phyloP scores from a whole-genome alignment of 1,140 invertebrate species.

The Lethocerus indicus region DNA sequence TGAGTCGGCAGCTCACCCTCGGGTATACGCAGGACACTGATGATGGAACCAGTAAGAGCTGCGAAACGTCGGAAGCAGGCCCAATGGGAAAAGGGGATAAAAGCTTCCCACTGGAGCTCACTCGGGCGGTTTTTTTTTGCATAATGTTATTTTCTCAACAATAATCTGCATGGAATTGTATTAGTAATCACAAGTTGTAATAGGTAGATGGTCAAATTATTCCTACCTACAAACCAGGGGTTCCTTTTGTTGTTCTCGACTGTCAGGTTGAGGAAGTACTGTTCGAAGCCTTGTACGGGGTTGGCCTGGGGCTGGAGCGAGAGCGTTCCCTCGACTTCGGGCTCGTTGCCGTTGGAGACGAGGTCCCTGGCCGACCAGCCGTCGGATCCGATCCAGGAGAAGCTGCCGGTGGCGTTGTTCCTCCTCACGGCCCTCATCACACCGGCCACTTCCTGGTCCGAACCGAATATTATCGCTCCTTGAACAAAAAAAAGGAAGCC shows the following conservation, averaged over 20 bases:
- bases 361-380: conserved; percentile 78
- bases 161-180: too few relatives aligned
- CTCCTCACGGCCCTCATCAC: conserved; percentile 80
- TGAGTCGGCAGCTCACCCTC: too few relatives aligned
- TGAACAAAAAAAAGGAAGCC: conserved; percentile 19
- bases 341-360: conserved; percentile 76
- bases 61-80: too few relatives aligned
- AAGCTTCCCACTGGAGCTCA: too few relatives aligned
- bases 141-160: too few relatives aligned
- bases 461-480: conserved; percentile 92
- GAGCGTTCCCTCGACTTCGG: conserved; percentile 66
- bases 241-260: conserved; percentile 75
- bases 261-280: conserved; percentile 72
- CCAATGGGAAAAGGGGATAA: too few relatives aligned
- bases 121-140: too few relatives aligned
- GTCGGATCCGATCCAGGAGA: conserved; percentile 91
- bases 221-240: conserved; percentile 86
- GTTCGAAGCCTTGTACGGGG: conserved; percentile 67
- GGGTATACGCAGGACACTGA: too few relatives aligned
- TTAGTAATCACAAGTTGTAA: too few relatives aligned
- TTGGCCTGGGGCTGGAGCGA: conserved; percentile 82
- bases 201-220: too few relatives aligned
- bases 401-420: conserved; percentile 71
- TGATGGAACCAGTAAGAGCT: too few relatives aligned
- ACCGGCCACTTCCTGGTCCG: conserved; percentile 88